Evolutionary conservation across 2,113 vertebrate genomes (phyloP).

Genomic region (Lycocorax pyrrhopterus): DNA sequence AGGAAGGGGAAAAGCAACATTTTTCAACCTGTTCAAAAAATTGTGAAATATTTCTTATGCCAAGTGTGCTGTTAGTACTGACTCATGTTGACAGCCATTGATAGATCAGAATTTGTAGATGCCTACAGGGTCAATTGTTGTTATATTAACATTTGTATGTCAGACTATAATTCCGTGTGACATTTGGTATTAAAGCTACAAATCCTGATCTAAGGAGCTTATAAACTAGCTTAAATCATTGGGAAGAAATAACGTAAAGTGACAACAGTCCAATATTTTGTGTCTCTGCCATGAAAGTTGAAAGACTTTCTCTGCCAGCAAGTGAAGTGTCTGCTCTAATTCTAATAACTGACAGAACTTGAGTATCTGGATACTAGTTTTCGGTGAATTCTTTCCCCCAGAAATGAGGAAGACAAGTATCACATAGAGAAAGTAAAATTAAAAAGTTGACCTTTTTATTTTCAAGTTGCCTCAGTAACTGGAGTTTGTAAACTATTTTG

Average conservation of each 20-base stretch:
- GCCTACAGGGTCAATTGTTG: not conserved
- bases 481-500: not conserved
- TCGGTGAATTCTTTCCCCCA: not conserved
- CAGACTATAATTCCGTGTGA: not conserved
- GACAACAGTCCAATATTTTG: not conserved
- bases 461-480: not conserved
- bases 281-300: not conserved
- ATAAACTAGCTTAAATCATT: not conserved
- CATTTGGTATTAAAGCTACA: not conserved
- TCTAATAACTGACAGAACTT: not conserved
- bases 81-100: not conserved
- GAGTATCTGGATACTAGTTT: not conserved
- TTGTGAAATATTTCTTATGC: not conserved
- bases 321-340: not conserved
- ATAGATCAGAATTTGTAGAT: conserved; percentile 9
- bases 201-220: not conserved
- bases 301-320: not conserved
- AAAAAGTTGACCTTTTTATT: not conserved
- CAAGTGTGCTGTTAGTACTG: not conserved
- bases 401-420: not conserved
- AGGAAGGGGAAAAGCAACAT: not conserved
- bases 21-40: not conserved
- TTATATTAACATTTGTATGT: not conserved
- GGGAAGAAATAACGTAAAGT: not conserved
- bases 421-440: not conserved